Percentiles rank a stretch among this genome's conserved stretches.
Conservation (phyloP, 2,113 vertebrate species). For the Cephalophus harveyi region DNA sequence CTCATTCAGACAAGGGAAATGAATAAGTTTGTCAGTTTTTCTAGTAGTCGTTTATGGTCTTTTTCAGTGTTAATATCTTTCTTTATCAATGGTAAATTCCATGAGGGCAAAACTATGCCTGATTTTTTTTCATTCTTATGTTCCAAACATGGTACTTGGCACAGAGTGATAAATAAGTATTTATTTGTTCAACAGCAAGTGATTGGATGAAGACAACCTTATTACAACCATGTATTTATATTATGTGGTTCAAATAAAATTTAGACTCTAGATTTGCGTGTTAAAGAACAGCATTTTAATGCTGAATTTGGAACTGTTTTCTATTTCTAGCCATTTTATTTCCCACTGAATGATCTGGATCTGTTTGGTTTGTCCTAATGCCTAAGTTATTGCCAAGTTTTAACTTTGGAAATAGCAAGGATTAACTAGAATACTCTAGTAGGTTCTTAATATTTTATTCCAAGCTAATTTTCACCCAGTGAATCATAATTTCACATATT, state of each 20-base stretch:
- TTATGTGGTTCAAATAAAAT: conserved; percentile 41
- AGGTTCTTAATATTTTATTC: conserved; percentile 3
- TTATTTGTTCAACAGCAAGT: conserved; percentile 43
- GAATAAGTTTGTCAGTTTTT: not conserved
- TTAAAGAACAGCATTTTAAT: not conserved
- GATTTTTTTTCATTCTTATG: not conserved
- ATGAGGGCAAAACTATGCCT: not conserved
- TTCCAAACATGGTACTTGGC: not conserved
- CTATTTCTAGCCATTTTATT: conserved; percentile 13
- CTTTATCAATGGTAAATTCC: conserved; percentile 15
- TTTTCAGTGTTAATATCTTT: conserved; percentile 23
- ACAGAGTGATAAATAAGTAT: not conserved
- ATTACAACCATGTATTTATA: not conserved
- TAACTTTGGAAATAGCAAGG: conserved; percentile 7
- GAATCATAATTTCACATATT: conserved; percentile 19
- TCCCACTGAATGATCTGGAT: not conserved
- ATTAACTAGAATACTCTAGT: not conserved
- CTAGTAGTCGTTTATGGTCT: not conserved
- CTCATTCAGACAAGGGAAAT: not conserved
- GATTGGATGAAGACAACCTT: not conserved
- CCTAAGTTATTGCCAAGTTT: not conserved
- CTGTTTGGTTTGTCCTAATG: not conserved
- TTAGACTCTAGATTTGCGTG: not conserved
- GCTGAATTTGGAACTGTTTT: not conserved
- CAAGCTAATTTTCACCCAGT: not conserved